Base-by-base conservation (phyloP, 2,888 invertebrate genomes). In the Pyrrhosoma nymphula region DNA sequence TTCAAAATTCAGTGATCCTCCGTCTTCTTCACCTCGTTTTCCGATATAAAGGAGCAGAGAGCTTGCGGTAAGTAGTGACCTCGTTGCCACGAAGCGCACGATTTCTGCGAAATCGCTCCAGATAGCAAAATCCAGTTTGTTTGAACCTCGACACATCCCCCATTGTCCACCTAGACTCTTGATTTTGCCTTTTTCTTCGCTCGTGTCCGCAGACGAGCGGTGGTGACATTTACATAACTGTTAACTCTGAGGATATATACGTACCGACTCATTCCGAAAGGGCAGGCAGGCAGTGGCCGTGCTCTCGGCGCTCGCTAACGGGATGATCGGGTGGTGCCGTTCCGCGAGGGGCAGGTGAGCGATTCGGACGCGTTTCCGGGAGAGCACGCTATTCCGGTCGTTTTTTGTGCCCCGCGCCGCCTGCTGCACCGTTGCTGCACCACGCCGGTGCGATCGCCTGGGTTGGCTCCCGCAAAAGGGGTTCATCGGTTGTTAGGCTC, bases 151-250 rank as follows among this genome's bases (percentile, higher is more conserved):
- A 23, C 26, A 26, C 69, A 23, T 69, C 69, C 69, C 12, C 69
- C 69, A 69, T 69, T 69, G 69, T 69, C 69, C 69, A 12, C 69
- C 26, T 60, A 47, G 60, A 60, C 16, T 3, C 69, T 69, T 69
- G 69, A 69, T 69, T 69, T 26, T 26, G n/a, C 69, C 69, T n/a
- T 69, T 69, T 69, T n/a, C 69, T 26, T 10, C n/a, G 69, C 26
- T 69, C 69, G 26, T 69, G 69, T 69, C 69, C 26, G 60, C 60
- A 20, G 60, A 47, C 4, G 4, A 60, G 60, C 60, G 60, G 20
- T 60, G 60, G 60, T 60, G 69, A 69, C 69, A 69, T 69, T 69
- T 69, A 69, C 69, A 69, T 69, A 69, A 69, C 69, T 69, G 69
- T 69, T 69, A 69, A 69, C 69, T n/a, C 18, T 60, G 6, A 4